phyloP scores from a whole-genome alignment of 1,140 invertebrate species.

The Solenopsis invicta region DNA sequence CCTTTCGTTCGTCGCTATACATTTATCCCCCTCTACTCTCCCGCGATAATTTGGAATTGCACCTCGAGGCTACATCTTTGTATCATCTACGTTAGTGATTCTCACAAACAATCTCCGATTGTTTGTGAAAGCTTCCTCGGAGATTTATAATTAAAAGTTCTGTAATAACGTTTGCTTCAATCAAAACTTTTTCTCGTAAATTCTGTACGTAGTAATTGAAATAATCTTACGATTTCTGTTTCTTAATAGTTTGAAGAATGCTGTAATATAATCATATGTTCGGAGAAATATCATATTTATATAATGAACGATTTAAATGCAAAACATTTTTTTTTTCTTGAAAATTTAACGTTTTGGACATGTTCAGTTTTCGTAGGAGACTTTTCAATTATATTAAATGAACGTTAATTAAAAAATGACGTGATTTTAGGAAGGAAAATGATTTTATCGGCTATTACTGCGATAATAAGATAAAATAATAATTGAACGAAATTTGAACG shows the following conservation, averaged over 20 bases:
- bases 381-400: too few relatives aligned
- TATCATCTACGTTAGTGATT: constrained; percentile 54
- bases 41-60: constrained; percentile 51
- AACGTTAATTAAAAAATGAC: too few relatives aligned
- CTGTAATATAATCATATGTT: not conserved
- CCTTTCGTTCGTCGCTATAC: constrained; percentile 40
- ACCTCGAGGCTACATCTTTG: constrained; percentile 37
- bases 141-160: constrained; percentile 34
- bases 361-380: too few relatives aligned
- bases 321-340: too few relatives aligned
- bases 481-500: not conserved
- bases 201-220: not conserved
- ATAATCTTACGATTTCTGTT: constrained; percentile 11
- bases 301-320: too few relatives aligned
- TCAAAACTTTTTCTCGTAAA: constrained; percentile 42
- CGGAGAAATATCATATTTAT: too few relatives aligned
- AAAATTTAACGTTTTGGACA: too few relatives aligned
- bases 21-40: constrained; percentile 14
- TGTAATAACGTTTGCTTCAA: constrained; percentile 8
- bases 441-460: not conserved
- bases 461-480: not conserved
- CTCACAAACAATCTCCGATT: not conserved
- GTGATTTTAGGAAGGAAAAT: not conserved
- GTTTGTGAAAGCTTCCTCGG: not conserved
- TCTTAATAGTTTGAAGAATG: not conserved